These are phyloP conservation scores for Beroe ovata DNA, from an alignment of 37 sponge, comb jelly and placozoan genomes.

Conservation along the genomic window DNA sequence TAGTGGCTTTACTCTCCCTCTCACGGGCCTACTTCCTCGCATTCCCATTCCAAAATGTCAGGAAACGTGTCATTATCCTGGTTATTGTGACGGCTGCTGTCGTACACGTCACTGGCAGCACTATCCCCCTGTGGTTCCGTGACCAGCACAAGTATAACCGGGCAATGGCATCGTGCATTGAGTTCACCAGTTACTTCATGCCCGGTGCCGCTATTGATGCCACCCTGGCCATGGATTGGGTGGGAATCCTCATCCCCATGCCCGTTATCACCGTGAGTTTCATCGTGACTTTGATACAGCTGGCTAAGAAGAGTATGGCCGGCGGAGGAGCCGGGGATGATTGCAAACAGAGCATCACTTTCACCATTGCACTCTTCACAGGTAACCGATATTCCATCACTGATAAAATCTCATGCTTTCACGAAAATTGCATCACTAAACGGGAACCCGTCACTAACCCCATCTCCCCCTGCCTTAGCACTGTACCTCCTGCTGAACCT, in stretches of 20 bases:
- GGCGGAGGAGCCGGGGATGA: constrained; percentile 7
- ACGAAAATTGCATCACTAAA: too few species aligned
- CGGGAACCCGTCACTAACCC: too few species aligned
- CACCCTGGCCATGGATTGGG: background rate
- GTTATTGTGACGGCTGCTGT: background rate
- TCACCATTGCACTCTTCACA: constrained; percentile 32
- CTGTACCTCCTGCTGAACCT: constrained; percentile 13
- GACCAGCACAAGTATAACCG: background rate
- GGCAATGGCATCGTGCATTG: constrained; percentile 9
- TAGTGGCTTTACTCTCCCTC: constrained; percentile 14
- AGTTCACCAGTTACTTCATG: background rate
- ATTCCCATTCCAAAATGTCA: constrained; percentile 7
- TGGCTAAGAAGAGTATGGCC: constrained; percentile 33
- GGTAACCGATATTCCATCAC: too few species aligned
- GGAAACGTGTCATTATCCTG: background rate
- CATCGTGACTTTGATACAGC: constrained; percentile 4
- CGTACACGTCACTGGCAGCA: background rate
- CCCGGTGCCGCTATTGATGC: background rate
- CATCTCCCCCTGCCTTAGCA: too few species aligned
- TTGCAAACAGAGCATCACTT: constrained; percentile 26
- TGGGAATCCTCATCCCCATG: constrained; percentile 23
- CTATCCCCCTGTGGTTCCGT: constrained; percentile 9
- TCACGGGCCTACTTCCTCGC: constrained; percentile 38
- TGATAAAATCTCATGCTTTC: too few species aligned
- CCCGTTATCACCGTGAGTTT: constrained; percentile 25